Evolutionary conservation across 2,797 vertebrate genomes (phyloP).

Genomic region (Enteromius radiatus): DNA sequence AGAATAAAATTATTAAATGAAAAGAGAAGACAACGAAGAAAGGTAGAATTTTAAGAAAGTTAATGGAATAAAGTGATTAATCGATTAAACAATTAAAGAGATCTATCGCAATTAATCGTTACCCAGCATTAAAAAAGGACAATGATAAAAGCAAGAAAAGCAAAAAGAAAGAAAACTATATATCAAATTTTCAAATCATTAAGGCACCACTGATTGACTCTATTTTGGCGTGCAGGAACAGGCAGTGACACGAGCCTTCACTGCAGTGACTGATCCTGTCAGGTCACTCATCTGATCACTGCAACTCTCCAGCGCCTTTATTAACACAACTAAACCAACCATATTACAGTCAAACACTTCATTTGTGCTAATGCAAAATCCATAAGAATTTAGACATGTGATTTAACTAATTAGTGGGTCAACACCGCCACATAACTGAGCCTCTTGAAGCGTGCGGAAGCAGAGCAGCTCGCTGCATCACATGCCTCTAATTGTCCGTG

Average conservation of each 20-base stretch:
- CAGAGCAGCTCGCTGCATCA: background rate
- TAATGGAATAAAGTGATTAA: no score
- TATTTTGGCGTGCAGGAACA: background rate
- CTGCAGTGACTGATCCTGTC: constrained; percentile 33
- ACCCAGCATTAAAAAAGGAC: background rate
- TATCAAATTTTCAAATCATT: background rate
- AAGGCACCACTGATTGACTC: background rate
- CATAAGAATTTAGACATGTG: constrained; percentile 26
- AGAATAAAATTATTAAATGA: no score
- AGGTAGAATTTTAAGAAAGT: background rate
- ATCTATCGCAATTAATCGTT: no score
- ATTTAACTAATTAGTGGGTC: constrained; percentile 24
- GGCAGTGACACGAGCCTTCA: background rate
- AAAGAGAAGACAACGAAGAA: background rate
- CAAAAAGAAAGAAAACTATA: background rate
- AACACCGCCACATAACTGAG: background rate
- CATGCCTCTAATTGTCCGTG: background rate
- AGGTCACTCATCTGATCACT: constrained; percentile 55
- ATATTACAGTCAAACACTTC: constrained; percentile 18
- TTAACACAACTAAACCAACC: constrained; percentile 62
- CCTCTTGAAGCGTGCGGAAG: background rate
- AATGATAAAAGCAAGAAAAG: background rate
- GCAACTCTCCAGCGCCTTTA: constrained; percentile 60
- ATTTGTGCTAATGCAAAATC: constrained; percentile 29
- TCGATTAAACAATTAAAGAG: no score